A percentile compares a stretch with the other conserved stretches of the same genome.
phyloP scores from a whole-genome alignment of 2,888 invertebrate genomes.

The Tachystola acroxantha region DNA sequence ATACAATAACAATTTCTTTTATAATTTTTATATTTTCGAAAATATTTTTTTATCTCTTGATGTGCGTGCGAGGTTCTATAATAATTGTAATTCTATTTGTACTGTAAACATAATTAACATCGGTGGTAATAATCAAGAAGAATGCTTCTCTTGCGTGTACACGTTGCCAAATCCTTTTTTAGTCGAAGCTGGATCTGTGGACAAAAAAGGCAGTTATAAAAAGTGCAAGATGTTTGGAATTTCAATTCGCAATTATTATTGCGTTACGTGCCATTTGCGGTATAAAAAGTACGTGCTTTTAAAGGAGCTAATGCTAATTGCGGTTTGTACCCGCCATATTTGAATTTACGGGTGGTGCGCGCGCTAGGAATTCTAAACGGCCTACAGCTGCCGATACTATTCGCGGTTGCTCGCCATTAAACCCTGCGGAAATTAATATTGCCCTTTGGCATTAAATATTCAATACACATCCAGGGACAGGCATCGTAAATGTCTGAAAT shows the following conservation, averaged over 20 bases:
- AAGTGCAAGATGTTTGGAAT: conserved; percentile 2
- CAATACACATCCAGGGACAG: neutral
- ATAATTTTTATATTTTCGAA: conserved; percentile 15
- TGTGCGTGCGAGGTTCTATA: conserved; percentile 57
- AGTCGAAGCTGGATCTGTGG: conserved; percentile 50
- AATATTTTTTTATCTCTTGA: conserved; percentile 23
- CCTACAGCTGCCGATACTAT: conserved; percentile 46
- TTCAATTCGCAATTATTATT: conserved; percentile 21
- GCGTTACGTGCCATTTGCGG: conserved; percentile 29
- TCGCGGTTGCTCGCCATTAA: conserved; percentile 33
- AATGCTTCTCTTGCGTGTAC: conserved; percentile 69
- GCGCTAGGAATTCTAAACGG: conserved; percentile 53
- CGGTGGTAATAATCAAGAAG: conserved; percentile 36
- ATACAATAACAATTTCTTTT: too few species aligned
- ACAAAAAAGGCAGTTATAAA: conserved; percentile 20
- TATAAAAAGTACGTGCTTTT: conserved; percentile 36
- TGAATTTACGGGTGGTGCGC: conserved; percentile 53
- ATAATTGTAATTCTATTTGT: conserved; percentile 38
- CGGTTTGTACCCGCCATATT: conserved; percentile 63
- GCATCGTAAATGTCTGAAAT: neutral
- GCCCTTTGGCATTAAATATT: conserved; percentile 11
- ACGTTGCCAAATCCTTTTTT: conserved; percentile 66
- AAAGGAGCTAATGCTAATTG: conserved; percentile 57
- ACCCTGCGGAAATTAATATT: conserved; percentile 34
- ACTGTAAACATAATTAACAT: conserved; percentile 33